A percentile compares a stretch with the other conserved stretches of the same genome.
Evolutionary conservation across 2,113 vertebrate species (phyloP).

Genomic region (Turdus rufiventris): DNA sequence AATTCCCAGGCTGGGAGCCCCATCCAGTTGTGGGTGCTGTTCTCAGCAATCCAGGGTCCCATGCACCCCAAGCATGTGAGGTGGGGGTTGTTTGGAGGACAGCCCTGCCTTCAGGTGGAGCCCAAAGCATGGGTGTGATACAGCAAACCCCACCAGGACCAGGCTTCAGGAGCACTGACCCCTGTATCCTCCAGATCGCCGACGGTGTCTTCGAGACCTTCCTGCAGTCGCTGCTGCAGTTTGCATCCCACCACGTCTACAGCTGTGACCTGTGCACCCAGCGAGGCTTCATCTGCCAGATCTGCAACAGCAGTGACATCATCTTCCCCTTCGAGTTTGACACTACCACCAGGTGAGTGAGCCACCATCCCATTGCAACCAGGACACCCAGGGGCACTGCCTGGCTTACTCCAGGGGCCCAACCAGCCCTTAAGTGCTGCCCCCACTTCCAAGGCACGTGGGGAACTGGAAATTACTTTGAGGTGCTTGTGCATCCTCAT

Average conservation of each 20-base stretch:
- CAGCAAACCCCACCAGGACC: rapidly evolving
- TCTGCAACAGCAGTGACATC: conserved; percentile 83
- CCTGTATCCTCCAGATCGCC: conserved; percentile 74
- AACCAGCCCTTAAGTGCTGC: background rate
- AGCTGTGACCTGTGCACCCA: conserved; percentile 92
- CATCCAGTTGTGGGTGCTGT: background rate
- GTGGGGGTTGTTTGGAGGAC: background rate
- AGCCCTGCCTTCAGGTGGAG: background rate
- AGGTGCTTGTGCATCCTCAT: rapidly evolving
- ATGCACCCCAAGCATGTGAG: rapidly evolving
- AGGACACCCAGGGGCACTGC: background rate
- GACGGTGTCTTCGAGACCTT: conserved; percentile 77
- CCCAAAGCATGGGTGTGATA: background rate
- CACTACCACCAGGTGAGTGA: conserved; percentile 85
- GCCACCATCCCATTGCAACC: rapidly evolving
- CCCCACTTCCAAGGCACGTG: rapidly evolving
- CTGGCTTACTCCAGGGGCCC: background rate
- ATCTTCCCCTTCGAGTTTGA: conserved; percentile 96
- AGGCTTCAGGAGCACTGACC: background rate
- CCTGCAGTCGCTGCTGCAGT: conserved; percentile 78
- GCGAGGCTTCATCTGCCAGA: conserved; percentile 93
- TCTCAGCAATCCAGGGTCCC: background rate
- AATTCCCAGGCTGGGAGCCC: background rate
- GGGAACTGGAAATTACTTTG: background rate
- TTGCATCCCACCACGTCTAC: conserved; percentile 85